These are phyloP conservation scores for Sitophilus oryzae DNA, from an alignment of 1,140 invertebrate genomes.

Conservation along the genomic window DNA sequence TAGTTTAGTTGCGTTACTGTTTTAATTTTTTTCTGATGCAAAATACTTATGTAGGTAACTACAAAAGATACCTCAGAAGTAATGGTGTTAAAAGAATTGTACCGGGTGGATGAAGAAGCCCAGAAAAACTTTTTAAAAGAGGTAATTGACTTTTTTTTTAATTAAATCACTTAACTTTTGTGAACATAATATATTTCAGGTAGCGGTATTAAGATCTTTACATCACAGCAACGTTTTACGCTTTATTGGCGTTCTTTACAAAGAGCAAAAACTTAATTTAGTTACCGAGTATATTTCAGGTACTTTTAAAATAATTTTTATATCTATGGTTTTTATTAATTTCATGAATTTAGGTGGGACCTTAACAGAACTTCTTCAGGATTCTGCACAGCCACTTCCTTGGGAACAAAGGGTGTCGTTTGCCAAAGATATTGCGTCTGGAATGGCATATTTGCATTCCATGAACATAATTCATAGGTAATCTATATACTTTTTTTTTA, in stretches of 20 bases:
- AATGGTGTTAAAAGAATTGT: slow-evolving; percentile 93
- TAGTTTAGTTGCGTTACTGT: background rate
- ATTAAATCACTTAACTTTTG: background rate
- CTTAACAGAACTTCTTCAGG: slow-evolving; percentile 76
- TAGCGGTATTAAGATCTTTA: slow-evolving; percentile 80
- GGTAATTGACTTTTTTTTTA: slow-evolving; percentile 47
- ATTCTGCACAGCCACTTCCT: slow-evolving; percentile 60
- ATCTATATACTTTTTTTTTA: background rate
- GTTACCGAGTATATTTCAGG: slow-evolving; percentile 87
- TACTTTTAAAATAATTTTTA: background rate
- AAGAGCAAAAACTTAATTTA: slow-evolving; percentile 84
- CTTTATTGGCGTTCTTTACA: slow-evolving; percentile 91
- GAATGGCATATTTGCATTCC: slow-evolving; percentile 90
- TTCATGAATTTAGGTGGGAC: slow-evolving; percentile 54
- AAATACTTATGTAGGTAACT: too few relatives aligned
- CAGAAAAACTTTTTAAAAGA: slow-evolving; percentile 92
- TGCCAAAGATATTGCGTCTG: slow-evolving; percentile 85
- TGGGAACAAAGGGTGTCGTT: slow-evolving; percentile 81
- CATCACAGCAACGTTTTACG: slow-evolving; percentile 85
- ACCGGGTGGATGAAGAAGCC: slow-evolving; percentile 88
- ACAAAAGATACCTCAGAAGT: slow-evolving; percentile 85
- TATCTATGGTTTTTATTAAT: slow-evolving; percentile 35
- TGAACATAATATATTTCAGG: slow-evolving; percentile 46
- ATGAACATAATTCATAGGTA: slow-evolving; percentile 87
- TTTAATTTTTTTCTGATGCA: too few relatives aligned